These are phyloP conservation scores for Pachycephus smyrnensis DNA, from an alignment of 2,888 invertebrate species.

Conservation along the genomic window DNA sequence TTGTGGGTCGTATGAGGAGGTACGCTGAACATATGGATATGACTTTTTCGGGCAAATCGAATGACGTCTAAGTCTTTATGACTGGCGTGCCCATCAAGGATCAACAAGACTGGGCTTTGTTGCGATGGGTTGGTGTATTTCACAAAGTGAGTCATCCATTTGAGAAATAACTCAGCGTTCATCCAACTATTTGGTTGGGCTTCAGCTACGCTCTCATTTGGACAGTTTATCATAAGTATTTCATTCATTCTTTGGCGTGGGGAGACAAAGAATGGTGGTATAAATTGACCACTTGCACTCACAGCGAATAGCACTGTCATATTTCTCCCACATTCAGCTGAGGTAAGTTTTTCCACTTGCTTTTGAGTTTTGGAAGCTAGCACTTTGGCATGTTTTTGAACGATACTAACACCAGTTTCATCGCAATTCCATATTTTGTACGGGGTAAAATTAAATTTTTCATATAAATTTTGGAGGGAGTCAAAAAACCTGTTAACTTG, in stretches of 20 bases:
- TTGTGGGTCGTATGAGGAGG: constrained; percentile 36
- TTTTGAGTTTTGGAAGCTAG: constrained; percentile 27
- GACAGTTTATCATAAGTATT: constrained; percentile 32
- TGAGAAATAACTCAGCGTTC: constrained; percentile 28
- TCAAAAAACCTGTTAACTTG: constrained; percentile 29
- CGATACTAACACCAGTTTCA: constrained; percentile 31
- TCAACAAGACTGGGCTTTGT: background rate
- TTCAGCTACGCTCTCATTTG: constrained; percentile 28
- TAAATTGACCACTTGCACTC: constrained; percentile 26
- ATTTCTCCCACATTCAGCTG: constrained; percentile 33
- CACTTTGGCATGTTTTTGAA: constrained; percentile 29
- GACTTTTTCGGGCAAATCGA: constrained; percentile 30
- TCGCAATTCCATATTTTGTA: constrained; percentile 31
- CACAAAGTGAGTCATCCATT: constrained; percentile 26
- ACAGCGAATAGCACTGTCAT: constrained; percentile 35
- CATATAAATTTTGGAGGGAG: constrained; percentile 16
- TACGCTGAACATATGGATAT: constrained; percentile 40
- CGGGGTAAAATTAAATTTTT: constrained; percentile 24
- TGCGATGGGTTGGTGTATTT: constrained; percentile 7
- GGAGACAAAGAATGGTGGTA: constrained; percentile 37
- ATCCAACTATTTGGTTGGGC: constrained; percentile 33
- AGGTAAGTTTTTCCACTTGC: constrained; percentile 38
- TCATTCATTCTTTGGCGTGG: constrained; percentile 30
- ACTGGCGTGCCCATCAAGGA: constrained; percentile 15
- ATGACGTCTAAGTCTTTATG: constrained; percentile 26